Evolutionary conservation across 2,888 invertebrate genomes (phyloP).

Genomic region (Watsonalla cultraria): DNA sequence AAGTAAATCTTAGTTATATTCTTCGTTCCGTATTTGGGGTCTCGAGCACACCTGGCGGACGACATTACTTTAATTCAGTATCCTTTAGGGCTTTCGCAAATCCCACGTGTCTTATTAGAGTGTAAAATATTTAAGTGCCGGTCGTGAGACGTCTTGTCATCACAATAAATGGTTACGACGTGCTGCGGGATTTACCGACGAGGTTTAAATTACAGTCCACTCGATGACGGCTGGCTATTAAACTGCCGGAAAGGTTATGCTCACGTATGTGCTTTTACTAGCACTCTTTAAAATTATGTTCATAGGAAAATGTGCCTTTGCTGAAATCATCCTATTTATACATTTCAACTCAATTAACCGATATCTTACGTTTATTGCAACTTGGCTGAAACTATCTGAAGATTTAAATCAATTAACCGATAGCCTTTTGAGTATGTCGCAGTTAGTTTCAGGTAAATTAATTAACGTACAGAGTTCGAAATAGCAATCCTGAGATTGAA

Average conservation of each 20-base stretch:
- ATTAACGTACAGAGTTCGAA: too few species aligned
- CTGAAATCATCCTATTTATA: too few species aligned
- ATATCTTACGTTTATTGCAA: too few species aligned
- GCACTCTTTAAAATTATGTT: too few species aligned
- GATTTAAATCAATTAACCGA: too few species aligned
- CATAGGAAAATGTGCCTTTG: too few species aligned
- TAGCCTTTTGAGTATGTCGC: too few species aligned
- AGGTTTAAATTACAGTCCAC: neutral
- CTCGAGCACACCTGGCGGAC: constrained; percentile 13
- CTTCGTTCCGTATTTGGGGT: constrained; percentile 12
- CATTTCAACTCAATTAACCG: too few species aligned
- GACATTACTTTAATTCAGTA: constrained; percentile 20
- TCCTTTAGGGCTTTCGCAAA: constrained; percentile 15
- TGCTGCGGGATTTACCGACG: constrained; percentile 23
- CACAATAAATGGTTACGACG: constrained; percentile 53
- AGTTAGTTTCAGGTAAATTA: too few species aligned
- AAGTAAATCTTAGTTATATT: constrained; percentile 7
- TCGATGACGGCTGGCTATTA: too few species aligned
- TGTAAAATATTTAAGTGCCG: constrained; percentile 31
- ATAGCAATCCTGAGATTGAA: too few species aligned
- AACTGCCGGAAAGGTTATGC: neutral
- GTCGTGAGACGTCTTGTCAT: constrained; percentile 31
- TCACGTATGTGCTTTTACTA: neutral
- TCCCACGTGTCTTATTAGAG: constrained; percentile 22
- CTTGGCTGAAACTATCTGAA: too few species aligned